Base-by-base conservation (phyloP, 2,888 invertebrate genomes). In the Hetaerina titia region DNA sequence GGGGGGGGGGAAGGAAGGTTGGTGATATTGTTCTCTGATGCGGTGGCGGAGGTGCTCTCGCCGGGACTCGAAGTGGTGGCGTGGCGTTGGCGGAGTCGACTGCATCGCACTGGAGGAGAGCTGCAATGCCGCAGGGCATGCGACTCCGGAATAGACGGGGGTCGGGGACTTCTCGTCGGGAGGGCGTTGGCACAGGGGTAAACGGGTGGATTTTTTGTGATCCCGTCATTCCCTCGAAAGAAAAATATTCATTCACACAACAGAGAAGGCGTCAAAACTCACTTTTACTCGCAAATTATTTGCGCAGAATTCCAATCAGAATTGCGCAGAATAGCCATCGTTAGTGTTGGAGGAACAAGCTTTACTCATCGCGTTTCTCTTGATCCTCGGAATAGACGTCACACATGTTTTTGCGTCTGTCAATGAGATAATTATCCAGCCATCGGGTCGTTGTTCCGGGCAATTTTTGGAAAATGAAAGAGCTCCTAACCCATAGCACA, bases 41-140 rank as follows among this genome's bases (percentile, higher is more conserved):
- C 15, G 81, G 31, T 22, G 69, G 22, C 69, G n/a, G 22, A n/a
- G n/a, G 81, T 81, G 81, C 81, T 22, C 25, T 81, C 31, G 25
- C 31, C 81, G 81, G 81, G 81, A 7, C 81, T 81, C 81, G 81
- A 81, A 81, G 81, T 81, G 81, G 81, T 31, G 81, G 19, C 31
- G 81, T 22, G 81, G 31, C 1, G 81, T 13, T 81, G 11, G 81
- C 13, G 31, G 31, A 81, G 81, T 25, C 31, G 69, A 19, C 69
- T 22, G n/a, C 22, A 31, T 25, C 81, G 11, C 31, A 81, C n/a
- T n/a, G 69, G 8, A n/a, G 31, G 81, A 81, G 81, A 81, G 13
- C 31, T 81, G 81, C 81, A 81, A 81, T 81, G 81, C 81, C 81
- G 81, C 81, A 31, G 81, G 81, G 22, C 81, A 81, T 81, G 81